Conservation (phyloP, 2,797 vertebrate genomes). For the Microctenopoma lineatum region DNA sequence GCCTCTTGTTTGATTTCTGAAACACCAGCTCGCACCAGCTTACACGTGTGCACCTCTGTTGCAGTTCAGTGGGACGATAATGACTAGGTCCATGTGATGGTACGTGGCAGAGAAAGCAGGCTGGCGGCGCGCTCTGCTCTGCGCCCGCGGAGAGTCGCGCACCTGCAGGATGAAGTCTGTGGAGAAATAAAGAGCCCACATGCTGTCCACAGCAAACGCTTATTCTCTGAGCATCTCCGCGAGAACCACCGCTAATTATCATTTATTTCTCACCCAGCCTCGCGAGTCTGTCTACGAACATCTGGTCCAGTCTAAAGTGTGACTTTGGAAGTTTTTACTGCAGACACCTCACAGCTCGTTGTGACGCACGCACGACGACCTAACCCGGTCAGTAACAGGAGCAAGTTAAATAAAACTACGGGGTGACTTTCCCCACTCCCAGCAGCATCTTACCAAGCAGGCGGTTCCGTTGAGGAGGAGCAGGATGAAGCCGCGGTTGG, state of each 20-base stretch:
- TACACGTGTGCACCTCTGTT: background rate
- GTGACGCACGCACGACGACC: conserved; percentile 22
- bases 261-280: background rate
- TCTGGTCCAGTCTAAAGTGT: background rate
- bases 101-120: background rate
- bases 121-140: conserved; percentile 33
- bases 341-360: background rate
- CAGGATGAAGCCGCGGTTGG: conserved; percentile 84
- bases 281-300: background rate
- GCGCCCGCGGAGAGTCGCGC: conserved; percentile 35
- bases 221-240: conserved; percentile 14
- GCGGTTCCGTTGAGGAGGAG: conserved; percentile 87
- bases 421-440: conserved; percentile 43
- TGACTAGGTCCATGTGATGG: background rate
- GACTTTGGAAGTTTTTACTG: conserved; percentile 47
- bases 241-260: background rate
- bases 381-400: background rate
- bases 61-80: background rate
- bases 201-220: background rate
- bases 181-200: background rate
- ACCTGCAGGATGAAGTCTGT: background rate
- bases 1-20: background rate
- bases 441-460: conserved; percentile 83
- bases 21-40: background rate
- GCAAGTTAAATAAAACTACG: conserved; percentile 5